These are phyloP conservation scores for Sebastes nivosus DNA, from an alignment of 2,797 vertebrate species.

Conservation along the genomic window DNA sequence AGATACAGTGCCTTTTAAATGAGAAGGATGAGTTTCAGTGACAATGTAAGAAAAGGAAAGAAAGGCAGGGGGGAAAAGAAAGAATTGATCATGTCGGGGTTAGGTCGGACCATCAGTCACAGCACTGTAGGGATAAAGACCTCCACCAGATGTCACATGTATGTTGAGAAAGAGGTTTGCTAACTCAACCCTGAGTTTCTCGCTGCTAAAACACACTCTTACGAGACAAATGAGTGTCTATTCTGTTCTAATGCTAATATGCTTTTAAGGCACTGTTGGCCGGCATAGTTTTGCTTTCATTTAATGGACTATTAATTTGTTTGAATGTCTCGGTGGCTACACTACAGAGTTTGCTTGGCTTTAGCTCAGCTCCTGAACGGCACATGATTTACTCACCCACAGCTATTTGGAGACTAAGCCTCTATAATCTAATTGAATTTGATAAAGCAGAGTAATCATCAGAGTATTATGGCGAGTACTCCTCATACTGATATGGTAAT, in stretches of 20 bases:
- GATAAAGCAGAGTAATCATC: conserved; percentile 73
- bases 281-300: conserved; percentile 66
- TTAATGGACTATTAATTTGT: conserved; percentile 82
- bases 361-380: conserved; percentile 43
- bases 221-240: conserved; percentile 58
- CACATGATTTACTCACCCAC: conserved; percentile 64
- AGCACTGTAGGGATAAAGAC: conserved; percentile 50
- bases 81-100: conserved; percentile 66
- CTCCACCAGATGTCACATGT: conserved; percentile 50
- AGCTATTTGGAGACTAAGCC: conserved; percentile 53
- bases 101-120: conserved; percentile 63
- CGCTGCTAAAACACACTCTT: conserved; percentile 39
- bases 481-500: conserved; percentile 57
- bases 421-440: conserved; percentile 71
- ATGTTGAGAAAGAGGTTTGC: conserved; percentile 51
- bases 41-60: conserved; percentile 53
- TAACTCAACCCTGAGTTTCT: conserved; percentile 39
- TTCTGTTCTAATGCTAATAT: conserved; percentile 73
- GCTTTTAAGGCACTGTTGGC: conserved; percentile 74
- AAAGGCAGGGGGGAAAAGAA: neutral
- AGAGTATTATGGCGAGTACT: conserved; percentile 60
- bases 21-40: conserved; percentile 74
- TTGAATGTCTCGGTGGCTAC: conserved; percentile 66
- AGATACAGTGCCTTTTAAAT: conserved; percentile 80
- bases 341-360: conserved; percentile 46